phyloP scores from a whole-genome alignment of 2,888 invertebrate species.

The Drosophila meridiana region DNA sequence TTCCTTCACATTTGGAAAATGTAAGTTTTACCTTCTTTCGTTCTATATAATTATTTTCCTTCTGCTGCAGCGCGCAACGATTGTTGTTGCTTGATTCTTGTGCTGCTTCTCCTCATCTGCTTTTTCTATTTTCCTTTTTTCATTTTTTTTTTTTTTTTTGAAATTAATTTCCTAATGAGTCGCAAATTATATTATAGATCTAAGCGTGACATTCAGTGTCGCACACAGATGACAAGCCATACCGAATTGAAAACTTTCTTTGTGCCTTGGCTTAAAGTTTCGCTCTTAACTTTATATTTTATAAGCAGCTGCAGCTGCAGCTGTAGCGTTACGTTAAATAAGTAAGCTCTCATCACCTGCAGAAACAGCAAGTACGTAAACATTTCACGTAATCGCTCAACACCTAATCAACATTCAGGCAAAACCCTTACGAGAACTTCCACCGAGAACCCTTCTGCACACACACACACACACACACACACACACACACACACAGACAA shows the following conservation, averaged over 20 bases:
- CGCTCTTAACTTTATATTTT: background rate
- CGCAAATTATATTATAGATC: constrained; percentile 35
- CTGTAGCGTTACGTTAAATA: constrained; percentile 8
- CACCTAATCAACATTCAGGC: constrained; percentile 73
- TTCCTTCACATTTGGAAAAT: constrained; percentile 27
- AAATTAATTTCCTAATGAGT: constrained; percentile 46
- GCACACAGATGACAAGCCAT: background rate
- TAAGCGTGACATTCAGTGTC: constrained; percentile 23
- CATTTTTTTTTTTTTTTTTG: constrained; percentile 25
- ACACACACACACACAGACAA: constrained; percentile 23
- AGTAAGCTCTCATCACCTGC: constrained; percentile 24
- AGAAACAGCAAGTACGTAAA: constrained; percentile 62
- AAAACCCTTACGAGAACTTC: constrained; percentile 49
- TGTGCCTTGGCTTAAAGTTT: constrained; percentile 1
- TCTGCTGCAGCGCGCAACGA: constrained; percentile 2
- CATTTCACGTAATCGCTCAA: constrained; percentile 73
- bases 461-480: background rate
- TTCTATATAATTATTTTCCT: constrained; percentile 67
- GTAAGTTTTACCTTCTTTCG: constrained; percentile 67
- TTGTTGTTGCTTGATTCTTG: background rate
- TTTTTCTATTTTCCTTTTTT: background rate
- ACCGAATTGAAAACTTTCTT: background rate
- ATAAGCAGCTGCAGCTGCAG: constrained; percentile 6
- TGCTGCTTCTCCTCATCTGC: background rate
- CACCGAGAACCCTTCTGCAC: constrained; percentile 5